A percentile compares a stretch with the other conserved stretches of the same genome.
phyloP scores from a whole-genome alignment of 2,888 invertebrate species.

The Galerucella nymphaeae region DNA sequence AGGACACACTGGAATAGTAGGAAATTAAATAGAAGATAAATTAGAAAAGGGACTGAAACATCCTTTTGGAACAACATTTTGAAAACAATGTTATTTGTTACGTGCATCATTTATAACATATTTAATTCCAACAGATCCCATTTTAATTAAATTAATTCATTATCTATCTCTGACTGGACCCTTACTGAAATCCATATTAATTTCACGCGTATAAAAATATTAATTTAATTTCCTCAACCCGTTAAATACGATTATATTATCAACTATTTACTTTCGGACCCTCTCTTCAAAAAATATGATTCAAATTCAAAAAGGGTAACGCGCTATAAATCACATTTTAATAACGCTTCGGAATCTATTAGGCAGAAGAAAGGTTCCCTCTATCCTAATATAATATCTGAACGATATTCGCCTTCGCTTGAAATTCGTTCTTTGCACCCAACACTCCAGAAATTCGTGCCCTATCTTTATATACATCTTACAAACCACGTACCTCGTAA shows the following conservation, averaged over 20 bases:
- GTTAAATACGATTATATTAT: background rate
- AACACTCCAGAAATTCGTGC: background rate
- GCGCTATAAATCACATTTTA: conserved; percentile 28
- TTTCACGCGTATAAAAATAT: background rate
- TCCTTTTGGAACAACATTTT: no score
- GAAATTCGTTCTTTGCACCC: conserved; percentile 16
- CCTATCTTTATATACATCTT: background rate
- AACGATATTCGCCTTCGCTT: conserved; percentile 2
- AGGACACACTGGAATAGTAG: no score
- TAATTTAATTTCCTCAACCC: background rate
- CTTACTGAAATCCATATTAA: background rate
- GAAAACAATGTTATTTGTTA: no score
- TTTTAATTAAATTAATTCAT: no score
- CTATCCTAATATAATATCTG: conserved; percentile 20
- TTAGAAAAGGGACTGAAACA: no score
- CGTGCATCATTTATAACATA: no score
- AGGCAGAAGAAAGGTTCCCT: conserved; percentile 22
- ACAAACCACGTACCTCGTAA: no score
- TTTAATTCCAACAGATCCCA: no score
- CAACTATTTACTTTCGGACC: conserved; percentile 9
- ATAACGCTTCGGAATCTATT: conserved; percentile 30
- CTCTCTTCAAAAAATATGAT: conserved; percentile 15
- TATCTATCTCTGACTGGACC: no score
- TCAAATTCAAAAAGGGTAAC: conserved; percentile 30
- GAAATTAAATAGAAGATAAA: no score